These are phyloP conservation scores for Atherinosoma microstoma DNA, from an alignment of 2,797 vertebrate species.

Conservation along the genomic window DNA sequence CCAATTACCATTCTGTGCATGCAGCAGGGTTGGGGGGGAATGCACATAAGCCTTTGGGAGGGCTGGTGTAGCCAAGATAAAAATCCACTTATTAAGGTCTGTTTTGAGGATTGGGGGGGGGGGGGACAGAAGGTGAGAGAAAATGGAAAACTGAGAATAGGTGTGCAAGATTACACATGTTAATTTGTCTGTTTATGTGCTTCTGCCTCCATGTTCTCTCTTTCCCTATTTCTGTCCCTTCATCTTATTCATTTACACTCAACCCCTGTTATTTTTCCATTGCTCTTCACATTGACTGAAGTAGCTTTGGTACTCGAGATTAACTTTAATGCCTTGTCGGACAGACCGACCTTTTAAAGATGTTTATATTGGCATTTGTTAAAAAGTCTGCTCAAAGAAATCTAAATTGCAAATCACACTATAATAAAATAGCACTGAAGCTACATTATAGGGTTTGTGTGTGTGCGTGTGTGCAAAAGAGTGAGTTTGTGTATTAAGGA, in stretches of 20 bases:
- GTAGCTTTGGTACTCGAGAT: conserved; percentile 45
- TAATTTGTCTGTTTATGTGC: conserved; percentile 46
- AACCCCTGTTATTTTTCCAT: conserved; percentile 24
- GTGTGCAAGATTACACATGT: conserved; percentile 51
- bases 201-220: conserved; percentile 17
- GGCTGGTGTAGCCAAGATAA: conserved; percentile 71
- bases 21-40: conserved; percentile 31
- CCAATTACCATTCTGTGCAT: conserved; percentile 72
- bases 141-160: conserved; percentile 43
- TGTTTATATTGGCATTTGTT: conserved; percentile 62
- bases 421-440: conserved; percentile 24
- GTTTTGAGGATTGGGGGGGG: conserved; percentile 48
- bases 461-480: conserved; percentile 16
- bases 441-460: conserved; percentile 29
- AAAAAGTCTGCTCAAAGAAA: conserved; percentile 49
- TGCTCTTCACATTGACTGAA: conserved; percentile 45
- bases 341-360: conserved; percentile 58
- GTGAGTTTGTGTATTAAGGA: conserved; percentile 17
- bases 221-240: conserved; percentile 25
- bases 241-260: conserved; percentile 48
- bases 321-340: conserved; percentile 61
- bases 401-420: conserved; percentile 46
- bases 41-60: conserved; percentile 74
- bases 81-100: conserved; percentile 81
- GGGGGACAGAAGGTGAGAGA: conserved; percentile 42